Evolutionary conservation across 2,113 vertebrate genomes (phyloP), one percentile per base, ranked within the genome.

Genomic region (Tragulus kanchil): DNA sequence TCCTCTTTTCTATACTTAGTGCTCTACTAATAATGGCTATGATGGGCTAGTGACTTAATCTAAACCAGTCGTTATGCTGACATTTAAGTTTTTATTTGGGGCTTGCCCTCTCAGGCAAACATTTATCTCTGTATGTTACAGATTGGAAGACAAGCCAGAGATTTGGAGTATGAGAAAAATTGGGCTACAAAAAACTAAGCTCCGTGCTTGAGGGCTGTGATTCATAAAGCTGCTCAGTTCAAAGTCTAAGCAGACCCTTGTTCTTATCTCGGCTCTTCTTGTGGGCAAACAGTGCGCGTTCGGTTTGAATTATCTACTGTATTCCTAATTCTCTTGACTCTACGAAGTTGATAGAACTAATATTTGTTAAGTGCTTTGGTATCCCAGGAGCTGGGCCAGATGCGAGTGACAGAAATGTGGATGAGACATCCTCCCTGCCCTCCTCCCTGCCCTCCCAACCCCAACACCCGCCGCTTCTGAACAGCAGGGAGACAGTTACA

Each of bases 141-240:
- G 58, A 64, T 48, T 36, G 82, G 25, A 83, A 65, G 10, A 61
- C 3, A 8, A 12, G 28, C 19, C 36, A 45, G 54, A 77, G 25
- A 85, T 36, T 69, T 64, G 69, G n/a, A 62, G 58, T 48, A 89
- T 54, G 50, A 64, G 52, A 88, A 93, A 82, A 85, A 89, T 26
- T 48, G 85, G 54, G 0, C 16, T 79, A 23, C 19, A 42, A 78
- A 54, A 93, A 42, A 56, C 78, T 48, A 56, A 89, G 8, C 48
- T 56, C 42, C 3, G 50, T 85, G 17, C 23, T 28, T 42, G 13
- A 36, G 26, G 14, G 19, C 6, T 56, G 8, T 54, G 36, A 83
- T 28, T 90, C 3, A 8, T 12, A 42, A n/a, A 25, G 12, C 8
- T 19, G 8, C 36, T 42, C 42, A 71, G 82, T 64, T 85, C 42